Evolutionary conservation across 2,797 vertebrate genomes (phyloP).

Genomic region (Thamnophis elegans): DNA sequence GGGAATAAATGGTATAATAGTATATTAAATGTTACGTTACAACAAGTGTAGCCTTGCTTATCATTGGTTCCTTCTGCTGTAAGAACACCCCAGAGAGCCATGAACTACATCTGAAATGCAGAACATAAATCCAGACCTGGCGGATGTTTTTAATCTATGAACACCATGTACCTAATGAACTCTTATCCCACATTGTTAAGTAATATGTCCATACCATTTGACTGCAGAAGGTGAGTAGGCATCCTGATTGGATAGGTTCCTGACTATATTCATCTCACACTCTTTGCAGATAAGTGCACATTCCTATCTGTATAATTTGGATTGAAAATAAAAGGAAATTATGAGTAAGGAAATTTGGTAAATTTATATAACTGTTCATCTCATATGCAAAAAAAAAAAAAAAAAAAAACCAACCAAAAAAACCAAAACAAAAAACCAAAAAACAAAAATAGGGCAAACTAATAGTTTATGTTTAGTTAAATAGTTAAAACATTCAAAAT

Average conservation of each 20-base stretch:
- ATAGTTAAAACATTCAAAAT: background rate
- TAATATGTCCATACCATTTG: background rate
- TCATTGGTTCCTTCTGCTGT: background rate
- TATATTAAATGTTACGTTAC: background rate
- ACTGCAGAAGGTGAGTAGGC: background rate
- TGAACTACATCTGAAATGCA: background rate
- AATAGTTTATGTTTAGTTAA: background rate
- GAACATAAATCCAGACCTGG: background rate
- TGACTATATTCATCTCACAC: background rate
- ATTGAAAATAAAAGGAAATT: background rate
- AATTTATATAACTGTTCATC: background rate
- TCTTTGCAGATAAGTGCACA: background rate
- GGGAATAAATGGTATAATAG: background rate
- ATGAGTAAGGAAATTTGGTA: background rate
- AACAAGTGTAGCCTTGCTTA: background rate
- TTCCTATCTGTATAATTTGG: background rate
- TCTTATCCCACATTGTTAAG: background rate
- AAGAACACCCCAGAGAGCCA: background rate
- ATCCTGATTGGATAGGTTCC: background rate
- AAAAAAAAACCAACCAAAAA: background rate
- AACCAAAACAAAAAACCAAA: background rate
- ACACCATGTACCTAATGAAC: background rate
- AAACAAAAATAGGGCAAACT: background rate
- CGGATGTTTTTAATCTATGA: background rate
- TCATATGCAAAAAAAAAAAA: background rate